Evolutionary conservation across 2,113 vertebrate genomes (phyloP), one percentile per base, ranked within the genome.

Genomic region (Beaufortia kweichowensis): DNA sequence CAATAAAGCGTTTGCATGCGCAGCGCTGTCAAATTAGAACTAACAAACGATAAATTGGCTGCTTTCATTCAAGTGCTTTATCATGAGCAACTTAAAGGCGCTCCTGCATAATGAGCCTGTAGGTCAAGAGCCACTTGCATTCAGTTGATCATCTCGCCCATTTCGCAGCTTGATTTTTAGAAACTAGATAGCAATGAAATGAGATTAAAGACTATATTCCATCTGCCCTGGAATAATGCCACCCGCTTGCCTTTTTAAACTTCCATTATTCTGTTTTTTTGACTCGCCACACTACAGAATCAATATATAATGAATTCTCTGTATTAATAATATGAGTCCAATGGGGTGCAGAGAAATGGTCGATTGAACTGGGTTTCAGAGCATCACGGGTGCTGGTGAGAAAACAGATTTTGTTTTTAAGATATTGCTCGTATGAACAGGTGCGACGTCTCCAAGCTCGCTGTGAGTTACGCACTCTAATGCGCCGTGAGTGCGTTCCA

Each of bases 341-440:
- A n/a, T 67, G 24, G 3, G 11, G 21, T 56, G 31, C 29, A 70
- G 31, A 70, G 31, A 56, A 55, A 70, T 70, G 19, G 50, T 35
- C 56, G 67, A 17, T 35, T 69, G 28, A 69, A 55, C 48, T 33
- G 12, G 50, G 48, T 50, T 68, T 46, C 3, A 14, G 46, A 50
- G 46, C 65, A 50, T 21, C 53, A 31, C 2, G 19, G 17, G 10
- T 33, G 48, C 67, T 55, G 29, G 67, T 56, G 53, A 69, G 29
- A 56, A 35, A 69, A 24, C 48, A 55, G 7, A 56, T 50, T 35
- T 75, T 39, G 15, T 29, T 50, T 80, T 48, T 21, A 14, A n/a
- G 6, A 5, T 43, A n/a, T 33, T 73, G 19, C 65, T 26, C 62
- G 33, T 64, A 53, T 57, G 33, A 75, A 66, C 70, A 75, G 56